Conservation (phyloP, 2,888 invertebrate species). For the Sinhomidia bicolor region DNA sequence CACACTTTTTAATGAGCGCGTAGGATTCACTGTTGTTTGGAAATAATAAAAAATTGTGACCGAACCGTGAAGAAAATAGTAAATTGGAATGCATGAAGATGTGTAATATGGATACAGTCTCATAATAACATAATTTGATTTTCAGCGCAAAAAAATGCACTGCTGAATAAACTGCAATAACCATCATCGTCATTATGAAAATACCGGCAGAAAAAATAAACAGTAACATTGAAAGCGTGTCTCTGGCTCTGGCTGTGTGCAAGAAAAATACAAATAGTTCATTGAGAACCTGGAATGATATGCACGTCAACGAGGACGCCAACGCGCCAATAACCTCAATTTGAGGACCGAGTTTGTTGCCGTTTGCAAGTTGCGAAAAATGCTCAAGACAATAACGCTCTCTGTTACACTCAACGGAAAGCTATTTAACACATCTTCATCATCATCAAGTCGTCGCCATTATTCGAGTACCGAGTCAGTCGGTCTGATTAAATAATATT, state of each 20-base stretch:
- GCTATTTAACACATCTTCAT: no score
- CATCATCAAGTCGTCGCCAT: no score
- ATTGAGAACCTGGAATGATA: not conserved
- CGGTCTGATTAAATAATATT: no score
- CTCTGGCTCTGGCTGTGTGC: no score
- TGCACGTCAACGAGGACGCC: not conserved
- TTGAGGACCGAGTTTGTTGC: no score
- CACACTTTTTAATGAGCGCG: not conserved
- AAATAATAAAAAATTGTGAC: not conserved
- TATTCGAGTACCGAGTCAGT: no score
- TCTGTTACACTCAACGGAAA: no score
- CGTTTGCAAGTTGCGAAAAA: no score
- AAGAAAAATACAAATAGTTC: not conserved
- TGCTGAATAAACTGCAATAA: not conserved
- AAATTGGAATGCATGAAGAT: conserved; percentile 20
- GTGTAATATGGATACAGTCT: not conserved
- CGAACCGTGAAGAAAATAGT: not conserved
- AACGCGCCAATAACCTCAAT: no score
- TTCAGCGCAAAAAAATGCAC: not conserved
- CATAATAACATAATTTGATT: not conserved
- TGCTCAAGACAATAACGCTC: no score
- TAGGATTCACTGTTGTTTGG: not conserved
- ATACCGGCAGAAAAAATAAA: not conserved
- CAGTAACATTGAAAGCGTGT: not conserved
- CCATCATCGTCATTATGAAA: not conserved